Percentiles rank a stretch among this genome's conserved stretches.
These are phyloP conservation scores for Drosophila subsilvestris DNA, from an alignment of 2,888 invertebrate species.

Conservation along the genomic window DNA sequence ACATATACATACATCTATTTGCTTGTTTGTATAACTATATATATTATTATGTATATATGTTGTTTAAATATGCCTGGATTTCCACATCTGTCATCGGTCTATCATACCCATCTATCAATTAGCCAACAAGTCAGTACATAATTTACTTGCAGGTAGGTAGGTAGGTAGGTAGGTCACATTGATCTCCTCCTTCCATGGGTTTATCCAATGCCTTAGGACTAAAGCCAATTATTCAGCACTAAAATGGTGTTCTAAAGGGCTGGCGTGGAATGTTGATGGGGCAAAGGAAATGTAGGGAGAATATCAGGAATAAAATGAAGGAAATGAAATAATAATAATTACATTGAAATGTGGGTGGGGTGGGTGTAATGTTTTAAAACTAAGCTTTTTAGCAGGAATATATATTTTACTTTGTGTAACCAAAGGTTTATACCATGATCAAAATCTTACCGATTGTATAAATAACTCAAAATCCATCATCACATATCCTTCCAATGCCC, in stretches of 20 bases:
- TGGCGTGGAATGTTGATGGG: not conserved
- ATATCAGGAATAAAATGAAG: not conserved
- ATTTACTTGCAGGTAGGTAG: not conserved
- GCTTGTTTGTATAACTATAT: conserved; percentile 67
- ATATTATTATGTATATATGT: conserved; percentile 57
- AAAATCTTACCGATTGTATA: not conserved
- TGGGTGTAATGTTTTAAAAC: not conserved
- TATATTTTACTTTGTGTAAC: not conserved
- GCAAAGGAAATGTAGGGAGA: not conserved
- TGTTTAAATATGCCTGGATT: conserved; percentile 53
- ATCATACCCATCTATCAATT: conserved; percentile 39
- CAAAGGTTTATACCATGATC: not conserved
- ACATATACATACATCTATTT: conserved; percentile 50
- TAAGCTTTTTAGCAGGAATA: not conserved
- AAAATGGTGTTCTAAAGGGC: conserved; percentile 6
- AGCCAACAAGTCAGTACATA: conserved; percentile 58
- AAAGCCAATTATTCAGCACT: conserved; percentile 30
- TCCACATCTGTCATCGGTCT: conserved; percentile 11
- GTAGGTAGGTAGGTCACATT: conserved; percentile 11
- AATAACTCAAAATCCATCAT: not conserved
- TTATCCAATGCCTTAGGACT: conserved; percentile 15
- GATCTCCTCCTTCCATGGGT: not conserved
- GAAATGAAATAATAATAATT: not conserved
- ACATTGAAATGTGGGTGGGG: too few relatives aligned
- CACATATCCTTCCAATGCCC: conserved; percentile 4